A percentile compares a stretch with the other conserved stretches of the same genome.
Evolutionary conservation across 2,797 vertebrate genomes (phyloP).

Genomic region (Phyllotis vaccarum): DNA sequence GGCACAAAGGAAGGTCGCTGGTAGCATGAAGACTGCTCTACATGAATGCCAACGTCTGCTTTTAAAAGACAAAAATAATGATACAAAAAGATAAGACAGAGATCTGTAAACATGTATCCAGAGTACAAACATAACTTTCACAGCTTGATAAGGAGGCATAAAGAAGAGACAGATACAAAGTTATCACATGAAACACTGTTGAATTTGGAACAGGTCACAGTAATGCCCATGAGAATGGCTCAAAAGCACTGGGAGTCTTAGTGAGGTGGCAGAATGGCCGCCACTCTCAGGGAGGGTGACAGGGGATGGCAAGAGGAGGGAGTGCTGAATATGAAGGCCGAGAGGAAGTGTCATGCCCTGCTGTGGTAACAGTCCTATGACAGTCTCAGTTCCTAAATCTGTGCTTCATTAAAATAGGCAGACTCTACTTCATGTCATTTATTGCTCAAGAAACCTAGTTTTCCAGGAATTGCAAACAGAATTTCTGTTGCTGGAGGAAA

Average conservation of each 20-base stretch:
- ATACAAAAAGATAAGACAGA: not conserved
- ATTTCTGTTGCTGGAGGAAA: not conserved
- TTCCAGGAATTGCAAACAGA: not conserved
- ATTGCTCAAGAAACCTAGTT: not conserved
- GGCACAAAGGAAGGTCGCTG: not conserved
- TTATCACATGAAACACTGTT: not conserved
- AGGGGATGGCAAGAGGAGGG: not conserved
- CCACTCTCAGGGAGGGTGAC: not conserved
- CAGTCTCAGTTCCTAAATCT: slow-evolving; percentile 23
- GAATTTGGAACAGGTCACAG: not conserved
- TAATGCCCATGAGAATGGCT: not conserved
- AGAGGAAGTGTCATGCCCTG: not conserved
- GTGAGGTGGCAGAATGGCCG: not conserved
- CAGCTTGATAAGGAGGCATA: not conserved
- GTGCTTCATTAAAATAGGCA: not conserved
- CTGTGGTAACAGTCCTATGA: not conserved
- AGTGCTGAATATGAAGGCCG: not conserved
- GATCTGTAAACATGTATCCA: not conserved
- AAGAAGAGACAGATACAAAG: not conserved
- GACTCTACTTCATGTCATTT: not conserved
- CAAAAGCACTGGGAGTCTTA: not conserved
- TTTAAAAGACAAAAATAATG: not conserved
- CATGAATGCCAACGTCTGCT: not conserved
- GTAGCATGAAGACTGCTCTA: not conserved
- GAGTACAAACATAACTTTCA: not conserved